These are phyloP conservation scores for Schrankia costaestrigalis DNA, from an alignment of 2,888 invertebrate species.

Conservation along the genomic window DNA sequence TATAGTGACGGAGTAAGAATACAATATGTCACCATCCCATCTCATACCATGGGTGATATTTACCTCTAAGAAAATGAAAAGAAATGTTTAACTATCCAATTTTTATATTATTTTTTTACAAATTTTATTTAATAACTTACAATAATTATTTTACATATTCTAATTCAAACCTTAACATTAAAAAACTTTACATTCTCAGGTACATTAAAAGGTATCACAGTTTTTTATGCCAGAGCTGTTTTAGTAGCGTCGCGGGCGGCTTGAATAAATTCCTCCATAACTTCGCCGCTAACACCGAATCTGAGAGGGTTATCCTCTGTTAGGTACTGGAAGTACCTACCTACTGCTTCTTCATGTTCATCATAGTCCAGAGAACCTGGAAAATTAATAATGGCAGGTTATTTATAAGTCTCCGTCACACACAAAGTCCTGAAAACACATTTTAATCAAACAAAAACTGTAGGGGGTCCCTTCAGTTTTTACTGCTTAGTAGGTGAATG, in stretches of 20 bases:
- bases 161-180: too few relatives aligned
- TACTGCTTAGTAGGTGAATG: too few relatives aligned
- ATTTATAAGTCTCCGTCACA: neutral
- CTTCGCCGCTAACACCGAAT: conserved; percentile 63
- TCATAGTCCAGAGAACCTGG: conserved; percentile 64
- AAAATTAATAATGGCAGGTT: conserved; percentile 12
- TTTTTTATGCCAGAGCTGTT: conserved; percentile 34
- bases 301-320: conserved; percentile 66
- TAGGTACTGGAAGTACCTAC: conserved; percentile 59
- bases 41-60: too few relatives aligned
- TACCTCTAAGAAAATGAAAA: too few relatives aligned
- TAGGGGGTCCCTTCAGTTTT: too few relatives aligned
- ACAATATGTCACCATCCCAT: too few relatives aligned
- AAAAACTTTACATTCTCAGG: too few relatives aligned
- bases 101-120: too few relatives aligned
- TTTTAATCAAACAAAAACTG: too few relatives aligned
- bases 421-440: neutral
- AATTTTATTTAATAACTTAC: conserved; percentile 3
- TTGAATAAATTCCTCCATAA: conserved; percentile 67
- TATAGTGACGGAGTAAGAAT: too few relatives aligned
- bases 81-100: too few relatives aligned
- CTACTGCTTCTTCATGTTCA: conserved; percentile 66
- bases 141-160: too few relatives aligned
- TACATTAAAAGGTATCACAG: conserved; percentile 37
- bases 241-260: conserved; percentile 59